Evolutionary conservation across 37 sponge, comb jelly and placozoan species (phyloP).

Genomic region (Tethya wilhelma): DNA sequence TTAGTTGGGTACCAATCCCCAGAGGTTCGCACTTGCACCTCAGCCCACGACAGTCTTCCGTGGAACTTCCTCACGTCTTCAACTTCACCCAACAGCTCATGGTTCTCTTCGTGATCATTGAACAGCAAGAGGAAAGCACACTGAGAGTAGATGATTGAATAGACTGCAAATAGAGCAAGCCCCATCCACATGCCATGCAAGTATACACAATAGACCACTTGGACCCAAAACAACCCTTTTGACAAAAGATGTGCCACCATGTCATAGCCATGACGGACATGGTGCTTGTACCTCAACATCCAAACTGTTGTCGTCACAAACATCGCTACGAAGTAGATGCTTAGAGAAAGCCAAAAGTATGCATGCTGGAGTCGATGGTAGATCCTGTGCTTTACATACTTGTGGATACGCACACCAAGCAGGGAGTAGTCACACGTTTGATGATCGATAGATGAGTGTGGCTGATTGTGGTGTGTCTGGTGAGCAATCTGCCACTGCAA

Average conservation of each 20-base stretch:
- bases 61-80: background rate
- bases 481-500: no score
- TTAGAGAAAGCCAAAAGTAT: no score
- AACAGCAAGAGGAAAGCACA: constrained; percentile 1
- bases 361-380: no score
- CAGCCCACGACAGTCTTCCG: background rate
- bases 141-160: background rate
- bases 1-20: constrained; percentile 15
- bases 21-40: constrained; percentile 12
- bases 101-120: constrained; percentile 16
- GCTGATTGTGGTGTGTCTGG: no score
- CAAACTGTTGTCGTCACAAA: no score
- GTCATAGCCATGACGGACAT: no score
- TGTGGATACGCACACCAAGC: no score
- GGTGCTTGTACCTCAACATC: no score
- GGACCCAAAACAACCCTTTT: background rate
- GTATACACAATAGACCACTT: background rate
- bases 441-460: no score
- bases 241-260: background rate
- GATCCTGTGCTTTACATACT: no score
- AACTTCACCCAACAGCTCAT: background rate
- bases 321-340: no score
- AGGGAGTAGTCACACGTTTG: no score
- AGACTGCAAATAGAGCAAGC: constrained; percentile 1
- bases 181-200: constrained; percentile 18